Conservation (phyloP, 2,888 invertebrate species). For the Pollenia labialis region DNA sequence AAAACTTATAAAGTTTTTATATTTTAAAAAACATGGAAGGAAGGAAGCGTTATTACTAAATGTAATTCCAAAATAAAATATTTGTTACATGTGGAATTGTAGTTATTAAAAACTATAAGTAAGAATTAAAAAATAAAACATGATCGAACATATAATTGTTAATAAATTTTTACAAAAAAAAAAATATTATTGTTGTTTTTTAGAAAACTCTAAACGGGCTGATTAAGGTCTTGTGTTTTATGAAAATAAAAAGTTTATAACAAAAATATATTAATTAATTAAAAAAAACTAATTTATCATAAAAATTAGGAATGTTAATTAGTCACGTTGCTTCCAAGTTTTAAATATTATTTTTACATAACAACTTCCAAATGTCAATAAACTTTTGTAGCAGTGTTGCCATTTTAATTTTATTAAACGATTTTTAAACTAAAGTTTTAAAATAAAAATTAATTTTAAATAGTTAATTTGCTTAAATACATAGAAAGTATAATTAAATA, state of each 20-base stretch:
- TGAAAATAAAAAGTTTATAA: no score
- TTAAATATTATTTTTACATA: no score
- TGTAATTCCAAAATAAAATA: neutral
- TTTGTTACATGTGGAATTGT: neutral
- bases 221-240: no score
- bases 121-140: neutral
- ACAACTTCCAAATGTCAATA: neutral
- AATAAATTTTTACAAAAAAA: neutral
- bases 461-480: no score
- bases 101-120: neutral
- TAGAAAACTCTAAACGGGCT: no score
- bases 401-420: neutral
- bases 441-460: no score
- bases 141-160: neutral
- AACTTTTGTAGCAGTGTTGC: neutral
- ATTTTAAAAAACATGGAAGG: neutral
- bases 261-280: neutral
- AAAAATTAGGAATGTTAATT: no score
- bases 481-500: no score
- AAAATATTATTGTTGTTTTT: no score
- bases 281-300: neutral
- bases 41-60: neutral
- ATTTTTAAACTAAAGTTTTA: neutral
- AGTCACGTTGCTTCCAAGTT: no score
- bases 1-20: slow-evolving; percentile 17